Evolutionary conservation across 2,888 invertebrate species (phyloP).

Genomic region (Volucella inanis): DNA sequence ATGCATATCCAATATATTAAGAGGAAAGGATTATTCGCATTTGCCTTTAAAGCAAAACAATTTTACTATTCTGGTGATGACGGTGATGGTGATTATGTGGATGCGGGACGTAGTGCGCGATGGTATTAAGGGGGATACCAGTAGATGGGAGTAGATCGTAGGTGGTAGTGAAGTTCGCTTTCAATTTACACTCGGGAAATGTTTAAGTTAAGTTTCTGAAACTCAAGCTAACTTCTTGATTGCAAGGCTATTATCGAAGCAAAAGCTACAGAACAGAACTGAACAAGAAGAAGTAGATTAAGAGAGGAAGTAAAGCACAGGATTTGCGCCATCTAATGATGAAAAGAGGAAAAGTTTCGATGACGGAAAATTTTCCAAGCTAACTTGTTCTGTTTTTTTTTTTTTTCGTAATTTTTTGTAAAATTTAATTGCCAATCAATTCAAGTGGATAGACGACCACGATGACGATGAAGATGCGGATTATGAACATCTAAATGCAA

Average conservation of each 20-base stretch:
- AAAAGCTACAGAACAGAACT: background rate
- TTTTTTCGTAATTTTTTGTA: background rate
- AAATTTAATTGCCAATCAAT: slow-evolving; percentile 71
- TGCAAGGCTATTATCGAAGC: slow-evolving; percentile 60
- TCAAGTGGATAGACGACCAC: slow-evolving; percentile 59
- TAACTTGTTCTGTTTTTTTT: slow-evolving; percentile 41
- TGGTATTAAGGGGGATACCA: background rate
- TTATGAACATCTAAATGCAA: slow-evolving; percentile 14
- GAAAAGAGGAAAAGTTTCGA: slow-evolving; percentile 58
- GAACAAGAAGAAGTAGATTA: slow-evolving; percentile 31
- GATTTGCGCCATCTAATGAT: slow-evolving; percentile 39
- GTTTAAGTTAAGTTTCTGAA: slow-evolving; percentile 50
- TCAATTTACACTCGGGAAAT: slow-evolving; percentile 54
- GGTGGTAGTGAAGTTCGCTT: slow-evolving; percentile 34
- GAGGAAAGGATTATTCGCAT: slow-evolving; percentile 37
- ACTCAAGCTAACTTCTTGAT: slow-evolving; percentile 63
- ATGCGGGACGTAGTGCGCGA: slow-evolving; percentile 2
- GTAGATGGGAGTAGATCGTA: background rate
- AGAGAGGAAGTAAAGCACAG: background rate
- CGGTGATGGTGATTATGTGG: slow-evolving; percentile 14
- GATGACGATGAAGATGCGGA: slow-evolving; percentile 33
- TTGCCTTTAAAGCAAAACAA: slow-evolving; percentile 37
- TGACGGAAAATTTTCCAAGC: slow-evolving; percentile 53
- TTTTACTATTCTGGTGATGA: slow-evolving; percentile 27
- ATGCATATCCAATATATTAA: slow-evolving; percentile 24